Conservation (phyloP, 2,888 invertebrate genomes). For the Sarcophaga variegata region DNA sequence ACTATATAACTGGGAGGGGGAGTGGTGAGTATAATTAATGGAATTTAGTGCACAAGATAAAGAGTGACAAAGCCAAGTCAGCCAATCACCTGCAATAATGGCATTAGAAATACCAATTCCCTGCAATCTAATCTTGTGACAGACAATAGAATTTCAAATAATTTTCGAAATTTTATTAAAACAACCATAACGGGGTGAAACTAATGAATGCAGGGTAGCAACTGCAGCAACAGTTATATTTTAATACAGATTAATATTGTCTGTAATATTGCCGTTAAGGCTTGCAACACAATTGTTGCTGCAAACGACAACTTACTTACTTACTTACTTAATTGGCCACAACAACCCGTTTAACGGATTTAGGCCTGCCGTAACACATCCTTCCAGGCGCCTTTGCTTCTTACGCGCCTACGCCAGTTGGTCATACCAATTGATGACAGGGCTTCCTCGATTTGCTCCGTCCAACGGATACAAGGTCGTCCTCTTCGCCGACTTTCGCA, state of each 20-base stretch:
- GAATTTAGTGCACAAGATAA: too few species aligned
- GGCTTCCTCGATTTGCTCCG: too few species aligned
- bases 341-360: too few species aligned
- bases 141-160: conserved; percentile 5
- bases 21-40: too few species aligned
- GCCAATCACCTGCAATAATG: conserved; percentile 42
- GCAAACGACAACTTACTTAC: conserved; percentile 6
- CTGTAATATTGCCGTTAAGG: conserved; percentile 35
- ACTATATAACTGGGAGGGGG: too few species aligned
- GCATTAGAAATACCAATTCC: conserved; percentile 28
- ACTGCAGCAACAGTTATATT: conserved; percentile 48
- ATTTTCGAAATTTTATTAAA: background rate
- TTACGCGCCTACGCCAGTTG: too few species aligned
- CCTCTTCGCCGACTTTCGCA: too few species aligned
- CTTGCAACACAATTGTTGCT: conserved; percentile 3
- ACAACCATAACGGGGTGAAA: background rate
- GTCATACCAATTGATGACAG: too few species aligned
- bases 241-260: conserved; percentile 64
- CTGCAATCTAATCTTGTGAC: conserved; percentile 15
- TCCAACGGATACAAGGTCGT: too few species aligned
- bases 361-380: too few species aligned
- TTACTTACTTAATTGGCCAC: too few species aligned
- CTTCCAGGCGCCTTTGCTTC: too few species aligned
- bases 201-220: background rate
- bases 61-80: conserved; percentile 10